Evolutionary conservation across 1,140 invertebrate species (phyloP).

Genomic region (Lithobius niger): DNA sequence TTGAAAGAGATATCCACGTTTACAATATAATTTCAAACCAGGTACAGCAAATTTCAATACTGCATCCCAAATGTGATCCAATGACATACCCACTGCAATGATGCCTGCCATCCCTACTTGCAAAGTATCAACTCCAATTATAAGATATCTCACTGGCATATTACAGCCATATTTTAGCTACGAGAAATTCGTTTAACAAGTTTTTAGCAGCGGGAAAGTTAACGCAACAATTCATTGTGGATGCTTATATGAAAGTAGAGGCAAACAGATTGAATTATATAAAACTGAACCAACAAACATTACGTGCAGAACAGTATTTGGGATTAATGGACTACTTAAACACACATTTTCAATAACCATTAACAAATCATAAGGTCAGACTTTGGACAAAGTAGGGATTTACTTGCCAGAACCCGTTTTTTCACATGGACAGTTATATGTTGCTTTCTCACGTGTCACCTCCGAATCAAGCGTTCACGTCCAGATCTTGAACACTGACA

Average conservation of each 20-base stretch:
- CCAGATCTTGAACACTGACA: too few species aligned
- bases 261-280: constrained; percentile 31
- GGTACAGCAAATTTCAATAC: constrained; percentile 27
- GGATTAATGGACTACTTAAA: constrained; percentile 27
- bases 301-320: constrained; percentile 34
- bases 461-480: too few species aligned
- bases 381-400: too few species aligned
- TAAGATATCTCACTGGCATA: background rate
- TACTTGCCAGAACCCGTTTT: too few species aligned
- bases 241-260: constrained; percentile 39
- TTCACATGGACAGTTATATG: too few species aligned
- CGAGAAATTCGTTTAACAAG: constrained; percentile 14
- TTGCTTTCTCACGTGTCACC: too few species aligned
- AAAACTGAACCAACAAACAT: constrained; percentile 32
- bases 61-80: constrained; percentile 33
- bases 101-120: background rate
- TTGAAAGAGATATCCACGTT: constrained; percentile 2
- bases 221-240: constrained; percentile 31
- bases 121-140: too few species aligned
- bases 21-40: constrained; percentile 11
- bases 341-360: too few species aligned
- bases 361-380: too few species aligned
- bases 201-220: constrained; percentile 12
- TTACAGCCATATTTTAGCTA: background rate
- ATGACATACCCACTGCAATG: constrained; percentile 35